Conservation (phyloP, 2,113 vertebrate species). For the Neomonachus schauinslandi region DNA sequence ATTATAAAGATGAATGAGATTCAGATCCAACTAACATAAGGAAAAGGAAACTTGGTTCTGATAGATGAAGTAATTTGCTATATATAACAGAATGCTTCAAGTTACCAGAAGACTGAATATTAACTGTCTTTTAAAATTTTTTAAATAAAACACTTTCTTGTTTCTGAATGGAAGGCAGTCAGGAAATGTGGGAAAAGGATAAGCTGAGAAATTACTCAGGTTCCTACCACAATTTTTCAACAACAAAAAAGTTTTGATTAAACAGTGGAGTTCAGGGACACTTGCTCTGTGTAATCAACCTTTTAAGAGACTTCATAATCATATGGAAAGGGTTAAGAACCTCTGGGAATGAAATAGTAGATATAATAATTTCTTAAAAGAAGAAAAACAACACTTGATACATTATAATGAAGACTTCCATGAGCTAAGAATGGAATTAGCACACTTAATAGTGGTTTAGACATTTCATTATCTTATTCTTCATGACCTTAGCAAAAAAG, state of each 20-base stretch:
- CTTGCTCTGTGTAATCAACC: neutral
- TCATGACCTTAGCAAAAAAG: neutral
- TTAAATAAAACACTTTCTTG: neutral
- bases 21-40: neutral
- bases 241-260: neutral
- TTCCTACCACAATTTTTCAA: neutral
- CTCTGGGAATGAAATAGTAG: neutral
- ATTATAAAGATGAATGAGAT: constrained; percentile 50
- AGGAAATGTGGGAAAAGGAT: neutral
- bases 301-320: neutral
- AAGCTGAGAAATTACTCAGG: neutral
- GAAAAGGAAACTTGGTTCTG: neutral
- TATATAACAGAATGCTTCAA: neutral
- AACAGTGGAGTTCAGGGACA: neutral
- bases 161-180: neutral
- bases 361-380: neutral
- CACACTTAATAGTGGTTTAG: neutral
- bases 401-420: neutral
- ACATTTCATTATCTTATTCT: neutral
- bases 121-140: neutral
- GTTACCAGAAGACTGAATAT: neutral
- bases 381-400: neutral
- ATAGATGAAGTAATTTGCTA: neutral
- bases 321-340: neutral
- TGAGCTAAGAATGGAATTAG: neutral